Evolutionary conservation across 2,888 invertebrate species (phyloP).

Genomic region (Ctena decussata): DNA sequence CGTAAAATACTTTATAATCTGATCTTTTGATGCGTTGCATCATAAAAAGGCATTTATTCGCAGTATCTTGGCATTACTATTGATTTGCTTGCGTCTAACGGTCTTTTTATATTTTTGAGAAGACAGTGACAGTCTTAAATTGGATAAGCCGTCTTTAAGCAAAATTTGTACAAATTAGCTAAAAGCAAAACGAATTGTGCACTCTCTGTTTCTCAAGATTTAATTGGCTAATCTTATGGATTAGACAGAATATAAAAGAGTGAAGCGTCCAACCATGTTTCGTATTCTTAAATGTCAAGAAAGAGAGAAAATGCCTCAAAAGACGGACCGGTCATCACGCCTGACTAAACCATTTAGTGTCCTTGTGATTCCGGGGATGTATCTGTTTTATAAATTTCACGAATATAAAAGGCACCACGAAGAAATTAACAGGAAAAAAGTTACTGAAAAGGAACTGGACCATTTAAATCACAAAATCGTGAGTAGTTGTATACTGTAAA

Average conservation of each 20-base stretch:
- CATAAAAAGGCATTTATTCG: slow-evolving; percentile 25
- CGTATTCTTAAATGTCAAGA: slow-evolving; percentile 50
- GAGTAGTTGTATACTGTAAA: no score
- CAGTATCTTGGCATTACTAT: background rate
- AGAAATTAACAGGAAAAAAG: slow-evolving; percentile 89
- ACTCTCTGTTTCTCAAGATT: no score
- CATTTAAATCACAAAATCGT: slow-evolving; percentile 98
- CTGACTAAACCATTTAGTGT: slow-evolving; percentile 62
- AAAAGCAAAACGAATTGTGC: no score
- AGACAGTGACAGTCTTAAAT: no score
- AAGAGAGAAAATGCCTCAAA: slow-evolving; percentile 56
- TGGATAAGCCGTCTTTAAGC: no score
- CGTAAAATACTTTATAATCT: slow-evolving; percentile 41
- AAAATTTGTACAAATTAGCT: no score
- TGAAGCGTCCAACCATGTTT: slow-evolving; percentile 53
- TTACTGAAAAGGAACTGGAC: slow-evolving; percentile 95
- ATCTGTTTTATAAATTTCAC: slow-evolving; percentile 98
- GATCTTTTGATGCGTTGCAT: slow-evolving; percentile 43
- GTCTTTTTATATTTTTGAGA: no score
- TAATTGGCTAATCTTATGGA: no score
- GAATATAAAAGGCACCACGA: slow-evolving; percentile 96
- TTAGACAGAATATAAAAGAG: no score
- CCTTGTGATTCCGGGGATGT: slow-evolving; percentile 92
- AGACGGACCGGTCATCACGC: slow-evolving; percentile 28
- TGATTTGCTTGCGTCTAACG: background rate